phyloP scores from a whole-genome alignment of 2,888 invertebrate genomes.

The Sarcophaga subvicina region DNA sequence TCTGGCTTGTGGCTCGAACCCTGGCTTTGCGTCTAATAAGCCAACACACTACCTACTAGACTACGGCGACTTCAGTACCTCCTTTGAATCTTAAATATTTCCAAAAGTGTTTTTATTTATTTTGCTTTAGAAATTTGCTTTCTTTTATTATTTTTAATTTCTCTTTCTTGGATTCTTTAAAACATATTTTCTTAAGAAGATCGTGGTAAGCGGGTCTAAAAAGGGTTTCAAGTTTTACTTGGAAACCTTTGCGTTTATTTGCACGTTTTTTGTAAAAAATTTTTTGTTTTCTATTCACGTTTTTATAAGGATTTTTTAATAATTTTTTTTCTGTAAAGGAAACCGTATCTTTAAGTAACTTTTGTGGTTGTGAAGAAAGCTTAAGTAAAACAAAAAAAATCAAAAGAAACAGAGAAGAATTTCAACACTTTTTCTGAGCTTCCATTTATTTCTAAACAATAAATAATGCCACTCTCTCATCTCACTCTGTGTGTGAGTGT shows the following conservation, averaged over 20 bases:
- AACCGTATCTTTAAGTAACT: background rate
- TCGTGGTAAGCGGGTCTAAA: background rate
- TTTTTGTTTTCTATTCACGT: background rate
- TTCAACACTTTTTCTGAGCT: too few relatives aligned
- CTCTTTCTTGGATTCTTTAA: background rate
- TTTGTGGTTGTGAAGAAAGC: background rate
- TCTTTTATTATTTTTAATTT: background rate
- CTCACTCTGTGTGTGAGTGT: background rate
- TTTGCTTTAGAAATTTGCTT: background rate
- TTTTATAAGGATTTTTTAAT: background rate
- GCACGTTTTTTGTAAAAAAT: background rate
- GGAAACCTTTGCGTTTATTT: background rate
- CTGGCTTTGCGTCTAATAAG: too few relatives aligned
- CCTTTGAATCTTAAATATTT: background rate
- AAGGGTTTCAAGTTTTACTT: background rate
- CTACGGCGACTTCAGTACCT: too few relatives aligned
- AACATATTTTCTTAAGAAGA: background rate
- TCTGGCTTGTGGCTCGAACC: too few relatives aligned
- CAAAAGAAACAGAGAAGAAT: background rate
- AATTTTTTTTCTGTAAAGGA: background rate
- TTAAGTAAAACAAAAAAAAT: background rate
- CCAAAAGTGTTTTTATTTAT: background rate
- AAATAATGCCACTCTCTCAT: background rate
- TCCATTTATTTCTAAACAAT: background rate
- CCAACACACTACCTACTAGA: too few relatives aligned